Evolutionary conservation across 1,140 invertebrate species (phyloP).

Genomic region (Anoplophora glabripennis): DNA sequence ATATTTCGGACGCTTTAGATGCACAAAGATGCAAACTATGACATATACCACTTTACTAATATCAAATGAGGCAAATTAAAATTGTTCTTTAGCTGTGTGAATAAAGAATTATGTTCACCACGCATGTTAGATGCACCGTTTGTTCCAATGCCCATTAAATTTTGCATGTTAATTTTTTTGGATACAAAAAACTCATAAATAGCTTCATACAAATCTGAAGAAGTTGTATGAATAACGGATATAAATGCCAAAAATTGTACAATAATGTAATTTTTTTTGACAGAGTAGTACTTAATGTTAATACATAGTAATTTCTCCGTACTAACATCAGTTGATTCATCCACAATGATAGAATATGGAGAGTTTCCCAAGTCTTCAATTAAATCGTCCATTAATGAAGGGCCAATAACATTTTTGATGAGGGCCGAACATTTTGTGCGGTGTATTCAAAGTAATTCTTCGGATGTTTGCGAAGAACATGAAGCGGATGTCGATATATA

Average conservation of each 20-base stretch:
- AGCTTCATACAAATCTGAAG: not conserved
- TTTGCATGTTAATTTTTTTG: slow-evolving; percentile 3
- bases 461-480: too few species aligned
- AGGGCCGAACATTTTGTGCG: slow-evolving; percentile 14
- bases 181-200: not conserved
- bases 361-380: too few species aligned
- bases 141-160: slow-evolving; percentile 10
- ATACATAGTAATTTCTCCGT: slow-evolving; percentile 10
- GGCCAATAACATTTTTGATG: slow-evolving; percentile 8
- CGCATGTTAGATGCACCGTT: not conserved
- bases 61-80: slow-evolving; percentile 3
- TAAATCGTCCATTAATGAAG: slow-evolving; percentile 7
- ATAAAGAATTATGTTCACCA: slow-evolving; percentile 10
- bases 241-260: slow-evolving; percentile 12
- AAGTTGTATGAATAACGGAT: not conserved
- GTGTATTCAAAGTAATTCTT: slow-evolving; percentile 1
- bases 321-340: slow-evolving; percentile 14
- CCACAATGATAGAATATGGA: slow-evolving; percentile 12
- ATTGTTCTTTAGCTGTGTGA: slow-evolving; percentile 7
- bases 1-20: slow-evolving; percentile 13
- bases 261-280: not conserved
- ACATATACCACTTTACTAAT: slow-evolving; percentile 16
- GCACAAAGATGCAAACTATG: slow-evolving; percentile 8
- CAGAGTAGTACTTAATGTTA: slow-evolving; percentile 8
- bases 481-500: not conserved